Evolutionary conservation across 1,140 invertebrate genomes (phyloP), one percentile per base, ranked within the genome.

Genomic region (Zaprionus tsacasi): DNA sequence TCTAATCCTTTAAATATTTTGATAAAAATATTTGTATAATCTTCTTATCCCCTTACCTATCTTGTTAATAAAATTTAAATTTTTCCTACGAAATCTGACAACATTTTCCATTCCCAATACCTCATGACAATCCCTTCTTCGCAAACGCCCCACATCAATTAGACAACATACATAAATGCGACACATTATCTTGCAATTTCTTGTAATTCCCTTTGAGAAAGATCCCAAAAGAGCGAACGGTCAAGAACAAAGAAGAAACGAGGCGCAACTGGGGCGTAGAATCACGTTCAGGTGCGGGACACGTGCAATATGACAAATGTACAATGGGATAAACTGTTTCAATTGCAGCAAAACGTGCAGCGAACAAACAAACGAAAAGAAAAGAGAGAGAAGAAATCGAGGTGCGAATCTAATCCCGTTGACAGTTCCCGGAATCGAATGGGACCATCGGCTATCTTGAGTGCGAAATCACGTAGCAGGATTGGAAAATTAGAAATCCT

Each of bases 391-490:
- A 21, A 21, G 15, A 50, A 25, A 30, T 30, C 45, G 63, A 76
- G 66, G 11, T 71, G 61, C 38, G 43, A 43, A 65, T 63, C 27
- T 59, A 76, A 72, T 65, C 69, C 75, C 78, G 69, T 65, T 74
- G 58, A 55, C 35, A 50, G 8, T 87, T 87, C 83, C 65, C 38
- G 36, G 83, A 82, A 88, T 50, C 38, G 21, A 74, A 69, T 54
- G 45, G 66, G 70, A 66, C 30, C 45, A 50, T 25, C 17, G 64
- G 48, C 55, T 89, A 88, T 88, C 85, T 88, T 76, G 71, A 81
- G 75, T 79, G 70, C 54, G 81, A 88, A 88, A 88, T 88, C 85
- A 88, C 85, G 85, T 88, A 74, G 45, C 45, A 50, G 17, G 45
- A 57, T 38, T 21, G 3, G 11, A 38, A 17, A 60, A 54, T 71